Conservation (phyloP, 2,113 vertebrate species). For the Heterocephalus glaber region DNA sequence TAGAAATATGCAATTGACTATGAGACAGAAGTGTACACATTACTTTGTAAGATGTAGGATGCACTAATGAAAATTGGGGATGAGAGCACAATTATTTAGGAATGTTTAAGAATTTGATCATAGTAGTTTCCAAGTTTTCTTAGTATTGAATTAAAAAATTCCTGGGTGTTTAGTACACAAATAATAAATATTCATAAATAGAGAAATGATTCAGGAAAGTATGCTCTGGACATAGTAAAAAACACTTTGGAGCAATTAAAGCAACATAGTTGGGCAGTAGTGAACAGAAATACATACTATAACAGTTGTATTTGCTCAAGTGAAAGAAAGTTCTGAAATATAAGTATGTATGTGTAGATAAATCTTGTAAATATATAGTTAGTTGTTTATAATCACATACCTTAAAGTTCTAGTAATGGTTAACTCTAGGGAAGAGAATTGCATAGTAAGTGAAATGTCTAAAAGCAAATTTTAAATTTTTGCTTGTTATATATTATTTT, state of each 20-base stretch:
- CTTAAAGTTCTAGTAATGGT: not conserved
- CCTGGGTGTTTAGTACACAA: not conserved
- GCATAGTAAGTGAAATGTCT: not conserved
- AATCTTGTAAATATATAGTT: not conserved
- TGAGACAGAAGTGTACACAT: not conserved
- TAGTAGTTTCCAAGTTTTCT: not conserved
- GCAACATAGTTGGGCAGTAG: not conserved
- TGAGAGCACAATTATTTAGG: not conserved
- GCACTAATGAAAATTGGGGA: not conserved
- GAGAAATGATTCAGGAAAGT: not conserved
- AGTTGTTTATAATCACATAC: not conserved
- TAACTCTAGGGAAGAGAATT: not conserved
- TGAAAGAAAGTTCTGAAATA: not conserved
- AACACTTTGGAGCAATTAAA: not conserved
- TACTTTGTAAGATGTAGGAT: not conserved
- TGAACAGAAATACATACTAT: not conserved
- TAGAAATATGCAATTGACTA: not conserved
- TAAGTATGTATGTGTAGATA: not conserved
- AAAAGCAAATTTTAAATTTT: not conserved
- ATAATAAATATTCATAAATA: not conserved
- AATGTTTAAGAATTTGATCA: not conserved
- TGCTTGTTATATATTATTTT: not conserved
- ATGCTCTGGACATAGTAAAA: not conserved
- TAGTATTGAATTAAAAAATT: not conserved
- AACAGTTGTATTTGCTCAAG: not conserved